A percentile compares a stretch with the other conserved stretches of the same genome.
phyloP scores from a whole-genome alignment of 2,113 vertebrate genomes.

The Pheucticus melanocephalus region DNA sequence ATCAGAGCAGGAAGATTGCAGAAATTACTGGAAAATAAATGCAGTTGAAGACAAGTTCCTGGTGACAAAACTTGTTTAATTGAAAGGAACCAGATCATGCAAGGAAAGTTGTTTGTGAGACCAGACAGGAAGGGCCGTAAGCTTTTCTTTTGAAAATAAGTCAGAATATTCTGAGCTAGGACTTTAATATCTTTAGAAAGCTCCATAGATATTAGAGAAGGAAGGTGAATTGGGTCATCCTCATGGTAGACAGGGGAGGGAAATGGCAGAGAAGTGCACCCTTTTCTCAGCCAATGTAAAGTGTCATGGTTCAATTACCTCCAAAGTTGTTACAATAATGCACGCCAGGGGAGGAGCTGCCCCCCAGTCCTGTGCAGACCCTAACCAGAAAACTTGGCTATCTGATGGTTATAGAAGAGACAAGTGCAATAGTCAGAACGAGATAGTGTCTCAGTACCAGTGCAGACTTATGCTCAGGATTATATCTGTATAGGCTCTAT shows the following conservation, averaged over 20 bases:
- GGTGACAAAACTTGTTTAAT: neutral
- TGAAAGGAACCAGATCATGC: neutral
- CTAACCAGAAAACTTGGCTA: neutral
- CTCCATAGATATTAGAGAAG: neutral
- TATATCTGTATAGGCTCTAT: neutral
- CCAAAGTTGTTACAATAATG: neutral
- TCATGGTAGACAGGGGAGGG: neutral
- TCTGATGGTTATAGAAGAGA: neutral
- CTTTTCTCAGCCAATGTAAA: neutral
- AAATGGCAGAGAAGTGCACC: neutral
- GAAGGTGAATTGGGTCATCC: neutral
- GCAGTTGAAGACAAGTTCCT: neutral
- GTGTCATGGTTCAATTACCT: neutral
- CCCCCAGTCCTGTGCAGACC: neutral
- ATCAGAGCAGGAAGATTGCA: neutral
- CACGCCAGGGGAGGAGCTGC: neutral
- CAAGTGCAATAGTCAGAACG: neutral
- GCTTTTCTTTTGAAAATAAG: neutral
- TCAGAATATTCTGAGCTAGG: neutral
- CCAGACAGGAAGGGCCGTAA: neutral
- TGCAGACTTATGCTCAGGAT: neutral
- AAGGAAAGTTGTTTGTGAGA: neutral
- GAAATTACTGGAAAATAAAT: neutral
- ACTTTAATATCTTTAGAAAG: neutral
- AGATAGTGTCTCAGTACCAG: neutral